Evolutionary conservation across 2,888 invertebrate species (phyloP), one percentile per base, ranked within the genome.

Genomic region (Conchocele bisecta): DNA sequence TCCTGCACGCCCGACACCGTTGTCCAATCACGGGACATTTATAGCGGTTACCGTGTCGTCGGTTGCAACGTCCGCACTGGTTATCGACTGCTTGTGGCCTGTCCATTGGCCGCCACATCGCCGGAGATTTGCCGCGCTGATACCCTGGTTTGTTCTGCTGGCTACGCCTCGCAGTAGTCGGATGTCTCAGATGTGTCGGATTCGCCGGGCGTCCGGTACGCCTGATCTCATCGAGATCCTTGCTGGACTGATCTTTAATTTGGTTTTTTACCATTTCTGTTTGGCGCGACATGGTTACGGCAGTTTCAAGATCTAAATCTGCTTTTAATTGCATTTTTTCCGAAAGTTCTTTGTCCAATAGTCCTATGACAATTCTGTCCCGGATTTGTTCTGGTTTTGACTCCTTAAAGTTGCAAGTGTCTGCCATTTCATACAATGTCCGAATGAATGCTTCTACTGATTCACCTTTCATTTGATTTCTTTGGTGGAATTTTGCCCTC

Each of bases 401-500:
- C 9, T 24, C 51, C 24, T 31, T 26, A 56, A 58, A 70, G 5
- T 64, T 56, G 50, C 69, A 74, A 22, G 42, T 66, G 35, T 75
- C 61, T 26, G 75, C 46, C 4, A 70, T 9, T 41, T 60, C 58
- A 39, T 61, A 58, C 31, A 75, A 39, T 54, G 22, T 9, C 15
- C 71, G 20, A 28, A 75, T 46, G 28, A 67, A 71, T 13, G 35
- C 24, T 58, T 71, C 75, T 4, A 75, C 67, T 15, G 58, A 33
- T 61, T 75, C 71, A 15, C 67, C 71, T n/a, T 22, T 33, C 7
- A 37, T 35, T 44, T 75, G 68, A 11, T 15, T 42, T 13, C 60
- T 11, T 17, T 46, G 48, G 54, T 68, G 72, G 39, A 76, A 73
- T 60, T 44, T 73, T 13, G 71, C 70, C 13, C 71, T 22, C 39